Percentiles rank a stretch among this genome's conserved stretches.
Conservation (phyloP, 2,888 invertebrate species). For the Tipula lateralis region DNA sequence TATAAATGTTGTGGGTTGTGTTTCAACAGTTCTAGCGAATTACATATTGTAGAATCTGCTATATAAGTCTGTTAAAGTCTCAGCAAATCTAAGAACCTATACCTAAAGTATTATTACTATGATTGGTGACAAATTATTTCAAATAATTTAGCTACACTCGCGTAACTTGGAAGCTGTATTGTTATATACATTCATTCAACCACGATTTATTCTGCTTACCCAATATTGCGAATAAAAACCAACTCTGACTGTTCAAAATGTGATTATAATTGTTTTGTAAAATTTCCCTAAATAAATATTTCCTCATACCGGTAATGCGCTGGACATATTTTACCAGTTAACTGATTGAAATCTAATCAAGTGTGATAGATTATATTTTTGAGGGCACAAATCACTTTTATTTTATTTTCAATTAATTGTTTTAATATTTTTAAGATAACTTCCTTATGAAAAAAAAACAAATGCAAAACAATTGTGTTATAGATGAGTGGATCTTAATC, state of each 20-base stretch:
- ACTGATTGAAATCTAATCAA: background rate
- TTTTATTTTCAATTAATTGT: background rate
- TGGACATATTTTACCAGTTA: background rate
- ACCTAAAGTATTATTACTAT: too few species aligned
- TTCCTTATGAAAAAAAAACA: background rate
- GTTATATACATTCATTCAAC: background rate
- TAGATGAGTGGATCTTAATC: background rate
- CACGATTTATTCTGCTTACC: background rate
- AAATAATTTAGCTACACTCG: background rate
- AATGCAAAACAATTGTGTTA: background rate
- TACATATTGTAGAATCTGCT: too few species aligned
- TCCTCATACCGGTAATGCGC: background rate
- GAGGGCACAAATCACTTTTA: background rate
- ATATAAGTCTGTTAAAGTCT: too few species aligned
- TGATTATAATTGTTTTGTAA: background rate
- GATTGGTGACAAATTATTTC: too few species aligned
- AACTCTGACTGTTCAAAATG: background rate
- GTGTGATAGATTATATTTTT: background rate
- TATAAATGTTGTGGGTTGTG: too few species aligned
- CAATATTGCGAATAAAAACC: background rate
- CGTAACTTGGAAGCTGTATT: background rate
- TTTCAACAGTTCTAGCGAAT: too few species aligned
- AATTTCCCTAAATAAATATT: background rate
- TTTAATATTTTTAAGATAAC: background rate
- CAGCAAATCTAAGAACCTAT: too few species aligned